Conservation (phyloP, 2,888 invertebrate genomes). For the Aproaerema taeniolella region DNA sequence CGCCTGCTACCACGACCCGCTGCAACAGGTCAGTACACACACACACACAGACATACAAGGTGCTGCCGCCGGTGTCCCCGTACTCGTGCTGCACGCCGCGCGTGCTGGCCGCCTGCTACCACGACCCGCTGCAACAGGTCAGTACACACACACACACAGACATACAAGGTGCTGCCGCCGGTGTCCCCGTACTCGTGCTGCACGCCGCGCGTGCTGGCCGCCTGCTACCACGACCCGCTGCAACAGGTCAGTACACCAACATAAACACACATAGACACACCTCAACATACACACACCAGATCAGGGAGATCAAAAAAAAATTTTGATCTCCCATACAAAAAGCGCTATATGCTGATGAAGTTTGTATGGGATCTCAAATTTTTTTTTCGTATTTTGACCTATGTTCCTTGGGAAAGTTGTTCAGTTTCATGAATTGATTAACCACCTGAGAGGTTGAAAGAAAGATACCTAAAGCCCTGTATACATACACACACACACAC, state of each 20-base stretch:
- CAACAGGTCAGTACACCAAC: conserved; percentile 33
- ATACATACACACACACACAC: no score
- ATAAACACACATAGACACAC: neutral
- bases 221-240: conserved; percentile 79
- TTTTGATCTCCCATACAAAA: no score
- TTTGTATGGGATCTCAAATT: no score
- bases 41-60: conserved; percentile 26
- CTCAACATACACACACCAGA: neutral
- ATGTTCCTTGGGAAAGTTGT: no score
- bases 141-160: neutral
- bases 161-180: conserved; percentile 57
- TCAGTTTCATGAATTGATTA: no score
- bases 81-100: conserved; percentile 15
- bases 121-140: conserved; percentile 74
- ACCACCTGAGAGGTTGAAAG: no score
- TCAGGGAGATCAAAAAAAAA: no score
- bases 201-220: conserved; percentile 27
- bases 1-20: conserved; percentile 77
- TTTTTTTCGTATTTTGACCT: no score
- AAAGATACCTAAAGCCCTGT: no score
- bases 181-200: conserved; percentile 41
- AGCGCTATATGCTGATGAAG: no score
- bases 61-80: conserved; percentile 67
- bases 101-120: conserved; percentile 60
- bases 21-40: conserved; percentile 42